phyloP scores from a whole-genome alignment of 2,113 vertebrate genomes.

The Cranoglanis bouderius region DNA sequence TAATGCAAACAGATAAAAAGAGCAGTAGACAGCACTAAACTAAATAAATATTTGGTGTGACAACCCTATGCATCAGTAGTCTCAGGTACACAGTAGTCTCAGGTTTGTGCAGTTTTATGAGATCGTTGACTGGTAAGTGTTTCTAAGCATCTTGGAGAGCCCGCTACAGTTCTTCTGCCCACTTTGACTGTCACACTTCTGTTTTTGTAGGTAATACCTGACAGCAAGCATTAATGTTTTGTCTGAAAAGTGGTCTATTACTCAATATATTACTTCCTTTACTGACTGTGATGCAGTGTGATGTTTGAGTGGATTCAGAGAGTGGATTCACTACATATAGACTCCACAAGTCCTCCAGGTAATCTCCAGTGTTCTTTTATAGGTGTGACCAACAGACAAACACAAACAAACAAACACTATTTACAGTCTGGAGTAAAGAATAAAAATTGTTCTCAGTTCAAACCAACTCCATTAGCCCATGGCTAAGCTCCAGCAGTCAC shows the following conservation, averaged over 20 bases:
- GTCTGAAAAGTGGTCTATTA: not conserved
- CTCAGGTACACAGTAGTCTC: not conserved
- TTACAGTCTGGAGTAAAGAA: not conserved
- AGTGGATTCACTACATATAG: not conserved
- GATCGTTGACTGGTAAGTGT: not conserved
- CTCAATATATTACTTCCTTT: not conserved
- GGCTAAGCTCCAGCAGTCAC: not conserved
- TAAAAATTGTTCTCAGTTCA: not conserved
- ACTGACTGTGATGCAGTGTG: not conserved
- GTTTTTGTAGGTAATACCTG: not conserved
- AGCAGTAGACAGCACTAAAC: not conserved
- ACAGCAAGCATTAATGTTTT: not conserved
- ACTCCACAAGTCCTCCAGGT: not conserved
- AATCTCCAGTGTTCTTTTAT: not conserved
- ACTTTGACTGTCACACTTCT: not conserved
- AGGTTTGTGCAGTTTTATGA: not conserved
- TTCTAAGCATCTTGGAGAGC: not conserved
- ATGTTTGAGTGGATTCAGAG: not conserved
- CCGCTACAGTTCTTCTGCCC: not conserved
- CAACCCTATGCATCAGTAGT: not conserved
- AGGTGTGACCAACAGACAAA: not conserved
- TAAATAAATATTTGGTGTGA: not conserved
- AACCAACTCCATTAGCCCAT: not conserved
- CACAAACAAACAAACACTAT: not conserved
- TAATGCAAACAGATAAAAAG: not conserved